Percentiles rank a stretch among this genome's conserved stretches.
Conservation (phyloP, 1,140 invertebrate genomes). For the Camponotus pennsylvanicus region DNA sequence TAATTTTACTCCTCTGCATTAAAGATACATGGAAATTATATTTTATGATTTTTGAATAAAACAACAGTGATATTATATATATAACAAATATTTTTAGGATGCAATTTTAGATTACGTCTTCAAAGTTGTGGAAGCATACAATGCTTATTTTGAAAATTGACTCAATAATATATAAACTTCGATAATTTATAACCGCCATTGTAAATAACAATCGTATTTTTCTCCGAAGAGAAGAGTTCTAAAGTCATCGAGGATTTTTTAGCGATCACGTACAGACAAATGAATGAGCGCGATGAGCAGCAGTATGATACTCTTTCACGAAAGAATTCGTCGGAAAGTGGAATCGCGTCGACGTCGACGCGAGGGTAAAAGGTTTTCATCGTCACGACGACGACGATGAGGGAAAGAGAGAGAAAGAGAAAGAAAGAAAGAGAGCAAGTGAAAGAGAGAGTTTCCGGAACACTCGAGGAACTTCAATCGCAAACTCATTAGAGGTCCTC, state of each 20-base stretch:
- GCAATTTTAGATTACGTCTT: neutral
- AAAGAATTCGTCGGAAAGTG: conserved; percentile 22
- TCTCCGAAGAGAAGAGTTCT: neutral
- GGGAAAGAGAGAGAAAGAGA: neutral
- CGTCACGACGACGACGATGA: neutral
- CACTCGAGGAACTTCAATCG: conserved; percentile 63
- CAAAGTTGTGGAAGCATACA: neutral
- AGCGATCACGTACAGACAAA: neutral
- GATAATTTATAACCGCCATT: neutral
- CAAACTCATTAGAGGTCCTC: conserved; percentile 65
- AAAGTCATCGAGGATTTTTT: neutral
- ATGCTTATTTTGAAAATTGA: neutral
- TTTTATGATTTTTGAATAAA: neutral
- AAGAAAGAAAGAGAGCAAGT: neutral
- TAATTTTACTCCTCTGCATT: neutral
- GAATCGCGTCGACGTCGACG: conserved; percentile 10
- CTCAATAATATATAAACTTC: no score
- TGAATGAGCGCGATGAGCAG: neutral
- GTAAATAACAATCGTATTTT: neutral
- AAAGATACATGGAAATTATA: neutral
- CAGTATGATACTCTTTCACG: neutral
- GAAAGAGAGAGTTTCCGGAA: conserved; percentile 16
- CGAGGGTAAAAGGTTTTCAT: conserved; percentile 37
- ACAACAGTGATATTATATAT: neutral
- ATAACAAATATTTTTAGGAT: neutral